phyloP scores from a whole-genome alignment of 2,888 invertebrate genomes.

The Stenolophus ochropezus region DNA sequence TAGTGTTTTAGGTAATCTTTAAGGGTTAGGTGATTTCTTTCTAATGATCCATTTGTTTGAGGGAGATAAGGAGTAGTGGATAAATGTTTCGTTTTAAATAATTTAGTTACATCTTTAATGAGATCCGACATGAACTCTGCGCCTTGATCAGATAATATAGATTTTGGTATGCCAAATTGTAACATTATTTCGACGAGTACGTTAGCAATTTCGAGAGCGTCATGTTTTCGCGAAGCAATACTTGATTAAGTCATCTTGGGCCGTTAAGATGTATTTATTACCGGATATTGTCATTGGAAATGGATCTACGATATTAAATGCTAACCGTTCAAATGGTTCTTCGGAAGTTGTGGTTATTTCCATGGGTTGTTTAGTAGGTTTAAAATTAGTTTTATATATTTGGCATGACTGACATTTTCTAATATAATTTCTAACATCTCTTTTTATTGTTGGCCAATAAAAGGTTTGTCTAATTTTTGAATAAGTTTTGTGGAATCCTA shows the following conservation, averaged over 20 bases:
- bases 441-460: constrained; percentile 61
- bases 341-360: constrained; percentile 13
- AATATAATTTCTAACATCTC: constrained; percentile 60
- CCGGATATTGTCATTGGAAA: not conserved
- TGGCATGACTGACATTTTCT: constrained; percentile 61
- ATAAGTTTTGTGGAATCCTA: constrained; percentile 61
- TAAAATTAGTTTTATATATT: constrained; percentile 56
- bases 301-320: constrained; percentile 20
- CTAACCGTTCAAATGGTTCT: constrained; percentile 8
- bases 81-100: not conserved
- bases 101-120: not conserved
- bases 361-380: constrained; percentile 57
- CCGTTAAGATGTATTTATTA: not conserved
- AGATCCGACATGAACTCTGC: no score
- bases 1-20: constrained; percentile 67
- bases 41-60: constrained; percentile 66
- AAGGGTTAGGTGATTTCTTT: constrained; percentile 67
- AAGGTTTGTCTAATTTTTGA: constrained; percentile 50
- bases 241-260: not conserved
- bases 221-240: not conserved
- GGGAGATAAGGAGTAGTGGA: constrained; percentile 64
- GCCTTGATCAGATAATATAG: constrained; percentile 8
- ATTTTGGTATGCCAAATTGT: not conserved
- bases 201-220: not conserved
- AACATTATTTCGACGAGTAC: not conserved